These are phyloP conservation scores for Lycaon pictus DNA, from an alignment of 2,113 vertebrate genomes.

Conservation along the genomic window DNA sequence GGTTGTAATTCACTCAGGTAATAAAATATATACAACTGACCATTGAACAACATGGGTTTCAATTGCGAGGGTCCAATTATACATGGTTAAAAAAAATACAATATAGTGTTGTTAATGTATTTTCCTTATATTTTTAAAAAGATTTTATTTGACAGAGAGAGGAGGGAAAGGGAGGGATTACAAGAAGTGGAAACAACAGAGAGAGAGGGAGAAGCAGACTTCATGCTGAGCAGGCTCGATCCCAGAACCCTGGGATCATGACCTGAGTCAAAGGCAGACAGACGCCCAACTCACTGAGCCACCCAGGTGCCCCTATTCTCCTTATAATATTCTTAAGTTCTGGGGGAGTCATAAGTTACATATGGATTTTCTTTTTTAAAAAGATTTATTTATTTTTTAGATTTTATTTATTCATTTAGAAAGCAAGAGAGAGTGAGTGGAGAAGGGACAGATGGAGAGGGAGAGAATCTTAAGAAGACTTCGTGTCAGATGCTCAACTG, in stretches of 20 bases:
- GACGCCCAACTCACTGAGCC: background rate
- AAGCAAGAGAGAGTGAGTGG: background rate
- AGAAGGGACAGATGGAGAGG: background rate
- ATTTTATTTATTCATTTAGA: background rate
- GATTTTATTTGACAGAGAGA: background rate
- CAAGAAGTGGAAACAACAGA: background rate
- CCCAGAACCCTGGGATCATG: background rate
- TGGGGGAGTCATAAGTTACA: background rate
- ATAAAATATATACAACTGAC: background rate
- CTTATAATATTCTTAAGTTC: background rate
- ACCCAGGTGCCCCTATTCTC: background rate
- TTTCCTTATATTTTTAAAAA: background rate
- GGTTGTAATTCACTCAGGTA: background rate
- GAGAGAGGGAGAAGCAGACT: background rate
- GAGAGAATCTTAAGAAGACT: background rate
- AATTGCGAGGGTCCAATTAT: background rate
- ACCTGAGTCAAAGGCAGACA: background rate
- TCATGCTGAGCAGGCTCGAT: background rate
- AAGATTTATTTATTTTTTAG: too few species aligned
- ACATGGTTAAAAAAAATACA: background rate
- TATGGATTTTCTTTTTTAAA: background rate
- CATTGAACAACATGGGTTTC: background rate
- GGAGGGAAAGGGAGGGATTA: background rate
- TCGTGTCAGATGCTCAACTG: background rate
- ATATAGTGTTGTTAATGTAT: background rate